These are phyloP conservation scores for Oreochromis niloticus DNA, from an alignment of 2,113 vertebrate genomes.

Conservation along the genomic window DNA sequence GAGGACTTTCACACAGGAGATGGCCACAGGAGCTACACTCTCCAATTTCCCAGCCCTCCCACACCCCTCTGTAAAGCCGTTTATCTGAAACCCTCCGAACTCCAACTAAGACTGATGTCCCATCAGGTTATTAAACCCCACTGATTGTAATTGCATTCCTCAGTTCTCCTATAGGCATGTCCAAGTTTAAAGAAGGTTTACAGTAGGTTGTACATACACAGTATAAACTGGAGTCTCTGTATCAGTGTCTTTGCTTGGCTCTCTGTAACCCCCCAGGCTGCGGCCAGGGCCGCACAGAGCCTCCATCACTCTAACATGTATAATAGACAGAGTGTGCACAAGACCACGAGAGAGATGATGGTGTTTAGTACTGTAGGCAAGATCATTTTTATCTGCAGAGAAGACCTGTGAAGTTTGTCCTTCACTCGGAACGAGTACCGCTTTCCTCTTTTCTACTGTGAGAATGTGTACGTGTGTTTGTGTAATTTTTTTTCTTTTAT, in stretches of 20 bases:
- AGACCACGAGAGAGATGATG: not conserved
- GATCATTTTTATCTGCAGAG: conserved; percentile 16
- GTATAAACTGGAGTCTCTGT: conserved; percentile 54
- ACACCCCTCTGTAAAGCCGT: not conserved
- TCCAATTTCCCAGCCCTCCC: not conserved
- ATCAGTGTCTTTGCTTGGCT: conserved; percentile 53
- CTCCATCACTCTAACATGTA: conserved; percentile 28
- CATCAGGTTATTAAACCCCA: not conserved
- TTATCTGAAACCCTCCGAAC: conserved; percentile 9
- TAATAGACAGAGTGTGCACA: conserved; percentile 32
- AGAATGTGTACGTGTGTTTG: conserved; percentile 46
- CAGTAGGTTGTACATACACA: conserved; percentile 43
- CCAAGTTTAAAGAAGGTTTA: conserved; percentile 22
- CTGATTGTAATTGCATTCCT: conserved; percentile 23
- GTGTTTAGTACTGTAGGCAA: conserved; percentile 11
- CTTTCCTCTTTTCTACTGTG: conserved; percentile 55
- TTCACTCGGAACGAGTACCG: conserved; percentile 16
- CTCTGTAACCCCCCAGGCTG: conserved; percentile 37
- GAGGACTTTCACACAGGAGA: conserved; percentile 47
- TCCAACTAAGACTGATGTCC: not conserved
- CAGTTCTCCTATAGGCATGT: conserved; percentile 10
- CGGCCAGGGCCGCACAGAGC: not conserved
- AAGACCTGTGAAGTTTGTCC: conserved; percentile 33
- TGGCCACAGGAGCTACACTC: conserved; percentile 21
- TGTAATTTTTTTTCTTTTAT: not conserved